Evolutionary conservation across 1,140 invertebrate species (phyloP), one percentile per base, ranked within the genome.

Genomic region (Drosophila nebulosa): DNA sequence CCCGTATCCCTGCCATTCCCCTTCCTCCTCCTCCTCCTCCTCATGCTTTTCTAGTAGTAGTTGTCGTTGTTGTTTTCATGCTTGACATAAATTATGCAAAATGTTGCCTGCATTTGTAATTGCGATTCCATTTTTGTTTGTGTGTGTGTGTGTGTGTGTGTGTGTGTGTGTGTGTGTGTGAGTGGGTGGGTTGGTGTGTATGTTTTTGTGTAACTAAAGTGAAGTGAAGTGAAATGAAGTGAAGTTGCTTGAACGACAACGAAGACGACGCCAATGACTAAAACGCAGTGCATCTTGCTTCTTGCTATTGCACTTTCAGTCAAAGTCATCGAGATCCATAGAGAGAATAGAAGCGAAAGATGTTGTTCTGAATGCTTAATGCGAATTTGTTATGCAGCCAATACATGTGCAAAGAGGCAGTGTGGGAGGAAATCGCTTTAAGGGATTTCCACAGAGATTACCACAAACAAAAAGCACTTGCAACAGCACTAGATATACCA

Each of bases 51-150:
- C 27, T 10, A 18, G 14, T n/a, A n/a, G 4, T 16, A n/a, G 39
- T 74, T 67, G 75, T 62, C 78, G 78, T 67, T 83, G 78, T 67
- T 83, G 72, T 81, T 84, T 85, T 88, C 76, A 64, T 86, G 84
- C 83, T 86, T 86, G 83, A 86, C 83, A 86, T 86, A 86, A 86
- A 86, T 86, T 86, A 86, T 86, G 83, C 83, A 86, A 88, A 86
- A 83, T 88, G 71, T 61, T 83, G 83, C 83, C 68, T 86, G 83
- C 83, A 86, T 86, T 83, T 86, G 84, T 86, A 76, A 86, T 86
- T 86, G 78, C 81, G 83, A 86, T 88, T 81, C 69, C 74, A 75
- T 71, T 74, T 75, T 80, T 77, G 16, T 42, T 58, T 72, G 61
- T 63, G 63, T 74, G 39, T 32, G 18, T 52, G 50, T 52, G 62